Percentiles rank a stretch among this genome's conserved stretches.
Conservation (phyloP, 2,113 vertebrate genomes). For the Salvelinus alpinus region DNA sequence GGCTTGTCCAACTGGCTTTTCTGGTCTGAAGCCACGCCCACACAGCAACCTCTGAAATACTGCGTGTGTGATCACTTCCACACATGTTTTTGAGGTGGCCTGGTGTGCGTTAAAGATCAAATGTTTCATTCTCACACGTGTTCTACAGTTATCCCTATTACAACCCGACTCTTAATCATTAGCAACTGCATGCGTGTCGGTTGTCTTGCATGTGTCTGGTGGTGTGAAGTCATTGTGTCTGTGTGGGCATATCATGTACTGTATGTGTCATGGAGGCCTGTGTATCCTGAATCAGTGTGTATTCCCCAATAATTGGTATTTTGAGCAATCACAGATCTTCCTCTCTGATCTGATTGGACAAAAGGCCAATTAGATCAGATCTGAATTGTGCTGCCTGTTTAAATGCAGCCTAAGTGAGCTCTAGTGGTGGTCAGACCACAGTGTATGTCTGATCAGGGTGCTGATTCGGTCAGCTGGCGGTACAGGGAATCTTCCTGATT, state of each 20-base stretch:
- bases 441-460: slow-evolving; percentile 40
- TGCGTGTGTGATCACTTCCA: slow-evolving; percentile 13
- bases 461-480: slow-evolving; percentile 32
- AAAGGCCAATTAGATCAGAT: no score
- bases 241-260: neutral
- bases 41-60: slow-evolving; percentile 16
- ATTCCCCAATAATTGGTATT: no score
- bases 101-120: no score
- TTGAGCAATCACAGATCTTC: no score
- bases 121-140: slow-evolving; percentile 31
- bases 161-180: no score
- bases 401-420: neutral
- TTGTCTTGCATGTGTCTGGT: slow-evolving; percentile 7
- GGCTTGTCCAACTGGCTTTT: slow-evolving; percentile 61
- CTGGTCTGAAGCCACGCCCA: slow-evolving; percentile 29
- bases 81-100: neutral
- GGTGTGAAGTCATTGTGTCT: neutral
- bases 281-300: neutral
- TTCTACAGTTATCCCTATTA: slow-evolving; percentile 6
- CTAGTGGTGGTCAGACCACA: slow-evolving; percentile 19
- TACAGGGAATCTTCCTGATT: neutral
- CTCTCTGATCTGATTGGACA: no score
- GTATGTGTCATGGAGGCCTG: neutral
- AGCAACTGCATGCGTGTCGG: no score
- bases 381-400: no score